Base-by-base conservation (phyloP, 1,140 invertebrate species). In the Sesamia nonagrioides region DNA sequence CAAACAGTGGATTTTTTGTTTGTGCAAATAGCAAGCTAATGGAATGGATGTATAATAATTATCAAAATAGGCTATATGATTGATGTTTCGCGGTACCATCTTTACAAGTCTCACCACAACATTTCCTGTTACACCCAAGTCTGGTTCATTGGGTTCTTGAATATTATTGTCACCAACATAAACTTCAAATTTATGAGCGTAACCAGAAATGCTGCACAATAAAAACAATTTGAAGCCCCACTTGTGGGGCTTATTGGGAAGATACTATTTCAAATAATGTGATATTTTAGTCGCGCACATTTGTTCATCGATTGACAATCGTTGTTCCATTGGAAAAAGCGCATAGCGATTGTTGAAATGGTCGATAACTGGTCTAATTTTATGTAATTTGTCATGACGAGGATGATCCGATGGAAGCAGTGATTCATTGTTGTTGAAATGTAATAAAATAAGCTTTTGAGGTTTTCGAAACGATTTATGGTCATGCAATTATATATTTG, bases 151-250 rank as follows among this genome's bases (percentile, higher is more conserved):
- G 33, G 56, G 78, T 74, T 5, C 86, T 87, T 18, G 83, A 60
- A 78, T 87, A 87, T 13, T n/a, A n/a, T n/a, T n/a, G n/a, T n/a
- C n/a, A n/a, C n/a, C n/a, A n/a, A n/a, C n/a, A n/a, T n/a, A n/a
- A n/a, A 88, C 88, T 33, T 60, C 83, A 85, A 90, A 88, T n/a
- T 89, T 66, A 63, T 91, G 85, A 27, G 81, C 83, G 86, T 85
- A 89, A 40, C 78, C 80, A 54, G 35, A 45, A 56, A 71, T n/a
- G n/a, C 13, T 56, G 77, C 76, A 78, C 9, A 89, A 66, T 54
- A 89, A 84, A 58, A 77, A 86, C 17, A 92, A 54, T 77, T 92
- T 91, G 63, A 77, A 90, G n/a, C 86, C 88, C 83, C 84, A 90
- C 83, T 90, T 90, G 66, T 89, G 82, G 13, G 86, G 88, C 78